A percentile compares a stretch with the other conserved stretches of the same genome.
Conservation (phyloP, 1,140 invertebrate genomes). For the Hetaerina americana region DNA sequence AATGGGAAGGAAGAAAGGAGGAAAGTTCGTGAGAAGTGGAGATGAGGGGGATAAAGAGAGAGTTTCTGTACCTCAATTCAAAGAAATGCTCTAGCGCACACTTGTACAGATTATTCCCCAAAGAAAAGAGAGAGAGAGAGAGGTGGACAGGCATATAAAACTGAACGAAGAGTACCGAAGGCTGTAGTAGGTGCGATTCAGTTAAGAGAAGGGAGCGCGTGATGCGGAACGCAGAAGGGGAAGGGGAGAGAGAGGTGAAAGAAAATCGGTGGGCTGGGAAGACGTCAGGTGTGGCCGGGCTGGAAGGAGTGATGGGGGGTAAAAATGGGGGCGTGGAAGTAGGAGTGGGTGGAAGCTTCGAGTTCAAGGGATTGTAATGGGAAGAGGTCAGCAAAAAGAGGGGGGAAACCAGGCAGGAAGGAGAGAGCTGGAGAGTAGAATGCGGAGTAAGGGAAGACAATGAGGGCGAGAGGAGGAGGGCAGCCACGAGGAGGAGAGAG, state of each 20-base stretch:
- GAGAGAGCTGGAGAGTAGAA: neutral
- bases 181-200: neutral
- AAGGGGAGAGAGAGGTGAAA: neutral
- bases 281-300: neutral
- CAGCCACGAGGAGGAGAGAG: too few species aligned
- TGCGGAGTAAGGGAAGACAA: too few species aligned
- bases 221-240: neutral
- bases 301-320: neutral
- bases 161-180: neutral
- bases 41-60: too few species aligned
- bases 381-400: neutral
- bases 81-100: too few species aligned
- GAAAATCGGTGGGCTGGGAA: neutral
- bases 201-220: neutral
- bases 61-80: too few species aligned
- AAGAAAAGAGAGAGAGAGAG: too few species aligned
- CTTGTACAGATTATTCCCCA: too few species aligned
- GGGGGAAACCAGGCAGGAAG: neutral
- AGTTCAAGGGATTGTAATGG: neutral
- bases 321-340: too few species aligned
- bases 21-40: too few species aligned
- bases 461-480: too few species aligned
- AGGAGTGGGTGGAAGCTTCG: neutral
- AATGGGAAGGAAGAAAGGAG: too few species aligned
- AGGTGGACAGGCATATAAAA: too few species aligned